phyloP scores from a whole-genome alignment of 2,113 vertebrate species.

The Diadophis punctatus region DNA sequence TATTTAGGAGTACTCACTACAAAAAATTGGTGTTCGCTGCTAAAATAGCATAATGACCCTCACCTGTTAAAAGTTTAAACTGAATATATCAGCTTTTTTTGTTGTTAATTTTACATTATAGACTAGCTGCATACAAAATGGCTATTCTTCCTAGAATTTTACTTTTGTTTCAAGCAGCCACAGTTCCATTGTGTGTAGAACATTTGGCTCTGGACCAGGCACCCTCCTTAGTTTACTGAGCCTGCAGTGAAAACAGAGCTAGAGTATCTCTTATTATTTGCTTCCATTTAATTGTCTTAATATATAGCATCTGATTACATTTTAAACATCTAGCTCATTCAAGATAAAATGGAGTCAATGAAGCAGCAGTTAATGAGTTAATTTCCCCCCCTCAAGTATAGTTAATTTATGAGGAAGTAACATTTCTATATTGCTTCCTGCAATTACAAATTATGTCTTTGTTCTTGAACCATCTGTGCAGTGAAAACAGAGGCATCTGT shows the following conservation, averaged over 20 bases:
- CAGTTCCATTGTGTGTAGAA: not conserved
- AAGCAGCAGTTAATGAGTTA: conserved; percentile 4
- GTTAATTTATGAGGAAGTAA: conserved; percentile 38
- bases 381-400: not conserved
- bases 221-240: not conserved
- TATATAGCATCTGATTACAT: not conserved
- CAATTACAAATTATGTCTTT: conserved; percentile 43
- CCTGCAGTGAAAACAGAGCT: not conserved
- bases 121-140: not conserved
- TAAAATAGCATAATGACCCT: not conserved
- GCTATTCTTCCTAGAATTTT: not conserved
- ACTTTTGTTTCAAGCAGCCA: not conserved
- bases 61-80: not conserved
- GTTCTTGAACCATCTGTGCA: conserved; percentile 51
- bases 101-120: not conserved
- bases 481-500: conserved; percentile 49
- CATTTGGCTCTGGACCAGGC: not conserved
- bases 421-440: conserved; percentile 41
- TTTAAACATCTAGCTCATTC: not conserved
- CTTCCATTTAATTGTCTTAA: conserved; percentile 1
- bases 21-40: not conserved
- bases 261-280: not conserved
- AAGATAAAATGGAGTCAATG: not conserved
- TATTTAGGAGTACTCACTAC: not conserved
- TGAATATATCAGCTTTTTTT: not conserved